Evolutionary conservation across 2,113 vertebrate species (phyloP).

Genomic region (Silurus meridionalis): DNA sequence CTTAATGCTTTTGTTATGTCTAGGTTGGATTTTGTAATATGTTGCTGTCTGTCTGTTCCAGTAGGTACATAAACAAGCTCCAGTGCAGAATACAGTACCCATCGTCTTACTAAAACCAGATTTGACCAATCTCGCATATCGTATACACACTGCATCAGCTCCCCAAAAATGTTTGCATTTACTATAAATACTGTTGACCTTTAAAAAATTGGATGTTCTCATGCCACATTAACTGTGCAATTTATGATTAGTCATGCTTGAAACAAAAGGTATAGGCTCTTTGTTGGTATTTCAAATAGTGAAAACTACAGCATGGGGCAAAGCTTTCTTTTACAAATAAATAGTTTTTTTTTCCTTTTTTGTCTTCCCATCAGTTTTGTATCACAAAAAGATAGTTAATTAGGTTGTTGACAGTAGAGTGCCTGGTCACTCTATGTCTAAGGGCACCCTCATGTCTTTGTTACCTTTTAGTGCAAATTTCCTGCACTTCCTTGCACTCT

Average conservation of each 20-base stretch:
- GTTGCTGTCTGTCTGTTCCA: background rate
- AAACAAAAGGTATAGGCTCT: background rate
- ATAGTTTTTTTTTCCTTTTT: too few species aligned
- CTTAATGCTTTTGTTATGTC: background rate
- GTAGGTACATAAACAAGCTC: background rate
- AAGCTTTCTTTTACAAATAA: background rate
- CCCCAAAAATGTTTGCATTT: background rate
- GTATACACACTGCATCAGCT: background rate
- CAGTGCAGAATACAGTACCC: too few species aligned
- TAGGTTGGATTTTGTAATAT: too few species aligned
- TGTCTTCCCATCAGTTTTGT: background rate
- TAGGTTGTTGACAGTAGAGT: background rate
- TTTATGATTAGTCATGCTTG: background rate
- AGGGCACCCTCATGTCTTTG: background rate
- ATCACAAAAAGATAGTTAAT: too few species aligned
- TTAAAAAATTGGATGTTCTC: background rate
- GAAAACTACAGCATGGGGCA: background rate
- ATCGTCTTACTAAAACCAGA: background rate
- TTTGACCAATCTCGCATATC: background rate
- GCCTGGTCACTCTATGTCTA: background rate
- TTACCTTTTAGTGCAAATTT: background rate
- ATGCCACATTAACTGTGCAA: background rate
- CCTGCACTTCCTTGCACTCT: background rate
- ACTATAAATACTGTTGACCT: background rate
- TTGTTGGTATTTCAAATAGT: background rate